Conservation (phyloP, 2,797 vertebrate species). For the Enteromius afrohamiltoni region DNA sequence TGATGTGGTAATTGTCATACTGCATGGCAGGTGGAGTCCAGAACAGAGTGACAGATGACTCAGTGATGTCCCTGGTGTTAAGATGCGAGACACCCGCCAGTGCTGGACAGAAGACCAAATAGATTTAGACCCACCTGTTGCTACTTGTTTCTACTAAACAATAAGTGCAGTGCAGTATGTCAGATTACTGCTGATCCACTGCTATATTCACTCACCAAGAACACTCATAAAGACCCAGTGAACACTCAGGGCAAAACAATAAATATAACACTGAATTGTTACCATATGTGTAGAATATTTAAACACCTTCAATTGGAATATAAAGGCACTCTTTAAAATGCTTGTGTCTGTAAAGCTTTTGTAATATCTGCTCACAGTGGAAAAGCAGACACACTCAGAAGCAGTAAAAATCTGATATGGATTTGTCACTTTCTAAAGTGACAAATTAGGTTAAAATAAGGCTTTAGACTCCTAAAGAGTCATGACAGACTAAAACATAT, state of each 20-base stretch:
- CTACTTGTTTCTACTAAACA: not conserved
- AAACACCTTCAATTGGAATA: constrained; percentile 7
- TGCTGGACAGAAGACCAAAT: constrained; percentile 62
- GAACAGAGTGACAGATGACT: constrained; percentile 77
- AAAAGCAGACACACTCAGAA: not conserved
- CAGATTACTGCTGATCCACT: not conserved
- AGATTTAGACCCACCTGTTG: not conserved
- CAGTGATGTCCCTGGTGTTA: constrained; percentile 74
- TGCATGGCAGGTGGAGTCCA: constrained; percentile 78
- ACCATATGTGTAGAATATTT: not conserved
- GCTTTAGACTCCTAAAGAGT: not conserved
- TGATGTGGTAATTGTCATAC: constrained; percentile 81
- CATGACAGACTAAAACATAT: not conserved
- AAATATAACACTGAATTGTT: not conserved
- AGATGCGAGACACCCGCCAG: constrained; percentile 73
- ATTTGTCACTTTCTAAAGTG: not conserved
- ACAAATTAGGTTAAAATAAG: not conserved
- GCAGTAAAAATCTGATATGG: not conserved
- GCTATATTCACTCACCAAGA: not conserved
- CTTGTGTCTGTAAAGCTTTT: not conserved
- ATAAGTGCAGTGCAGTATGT: not conserved
- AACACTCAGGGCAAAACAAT: not conserved
- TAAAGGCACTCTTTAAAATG: not conserved
- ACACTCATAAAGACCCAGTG: not conserved
- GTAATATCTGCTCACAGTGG: not conserved